Percentiles rank a stretch among this genome's conserved stretches.
These are phyloP conservation scores for Paramisgurnus dabryanus DNA, from an alignment of 2,113 vertebrate genomes.

Conservation along the genomic window DNA sequence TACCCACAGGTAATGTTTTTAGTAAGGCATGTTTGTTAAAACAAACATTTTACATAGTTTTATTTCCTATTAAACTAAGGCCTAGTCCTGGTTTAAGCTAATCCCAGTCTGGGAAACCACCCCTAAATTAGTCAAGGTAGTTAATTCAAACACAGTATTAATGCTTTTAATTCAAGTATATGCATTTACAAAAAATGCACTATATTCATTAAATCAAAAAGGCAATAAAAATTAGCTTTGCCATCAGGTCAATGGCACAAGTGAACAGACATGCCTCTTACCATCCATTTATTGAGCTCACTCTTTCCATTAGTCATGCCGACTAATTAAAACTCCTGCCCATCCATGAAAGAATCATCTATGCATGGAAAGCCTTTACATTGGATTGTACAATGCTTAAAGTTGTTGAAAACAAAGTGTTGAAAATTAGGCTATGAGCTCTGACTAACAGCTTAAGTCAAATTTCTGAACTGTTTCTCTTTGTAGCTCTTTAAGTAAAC, in stretches of 20 bases:
- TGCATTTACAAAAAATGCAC: neutral
- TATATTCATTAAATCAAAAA: neutral
- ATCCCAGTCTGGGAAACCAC: too few relatives aligned
- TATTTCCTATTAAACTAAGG: too few relatives aligned
- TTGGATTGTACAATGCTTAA: neutral
- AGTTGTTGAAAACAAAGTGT: too few relatives aligned
- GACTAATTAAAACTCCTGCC: constrained; percentile 57
- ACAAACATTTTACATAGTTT: too few relatives aligned
- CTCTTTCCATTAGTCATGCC: constrained; percentile 66
- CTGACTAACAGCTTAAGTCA: neutral
- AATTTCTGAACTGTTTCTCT: neutral
- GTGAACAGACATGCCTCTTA: constrained; percentile 39
- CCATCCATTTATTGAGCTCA: constrained; percentile 59
- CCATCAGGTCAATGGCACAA: constrained; percentile 45
- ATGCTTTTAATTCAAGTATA: too few relatives aligned
- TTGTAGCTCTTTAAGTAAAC: neutral
- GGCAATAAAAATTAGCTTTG: neutral
- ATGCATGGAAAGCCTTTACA: neutral
- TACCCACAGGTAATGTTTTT: too few relatives aligned
- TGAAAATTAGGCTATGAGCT: neutral
- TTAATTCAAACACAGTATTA: neutral
- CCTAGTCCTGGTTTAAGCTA: too few relatives aligned
- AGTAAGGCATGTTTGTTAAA: too few relatives aligned
- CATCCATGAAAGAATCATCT: constrained; percentile 43
- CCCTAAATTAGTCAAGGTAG: neutral